These are phyloP conservation scores for Andrena dorsata DNA, from an alignment of 2,888 invertebrate genomes.

Conservation along the genomic window DNA sequence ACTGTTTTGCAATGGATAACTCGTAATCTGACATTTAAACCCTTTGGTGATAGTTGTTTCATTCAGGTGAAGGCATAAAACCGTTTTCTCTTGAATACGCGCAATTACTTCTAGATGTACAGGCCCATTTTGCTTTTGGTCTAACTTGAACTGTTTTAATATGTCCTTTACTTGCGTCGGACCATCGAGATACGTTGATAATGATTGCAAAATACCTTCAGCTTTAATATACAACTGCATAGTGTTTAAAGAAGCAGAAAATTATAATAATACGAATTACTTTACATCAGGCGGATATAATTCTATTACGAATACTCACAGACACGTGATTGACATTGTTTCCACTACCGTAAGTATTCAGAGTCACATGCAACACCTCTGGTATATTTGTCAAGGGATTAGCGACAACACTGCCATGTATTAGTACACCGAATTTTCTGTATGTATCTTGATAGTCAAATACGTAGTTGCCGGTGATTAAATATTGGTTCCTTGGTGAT, in stretches of 20 bases:
- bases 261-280: neutral
- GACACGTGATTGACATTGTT: conserved; percentile 88
- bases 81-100: conserved; percentile 89
- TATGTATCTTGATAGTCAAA: conserved; percentile 89
- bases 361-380: conserved; percentile 87
- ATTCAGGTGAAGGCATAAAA: conserved; percentile 89
- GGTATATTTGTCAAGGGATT: conserved; percentile 89
- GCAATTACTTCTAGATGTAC: conserved; percentile 89
- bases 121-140: conserved; percentile 85
- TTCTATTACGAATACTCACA: conserved; percentile 82
- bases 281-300: neutral
- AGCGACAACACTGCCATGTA: conserved; percentile 88
- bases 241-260: conserved; percentile 19
- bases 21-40: conserved; percentile 87
- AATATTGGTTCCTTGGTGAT: conserved; percentile 86
- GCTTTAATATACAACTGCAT: conserved; percentile 88
- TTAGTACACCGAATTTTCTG: conserved; percentile 87
- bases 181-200: conserved; percentile 85
- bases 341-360: conserved; percentile 87
- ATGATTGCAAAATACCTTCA: conserved; percentile 85
- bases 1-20: neutral
- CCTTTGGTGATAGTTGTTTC: conserved; percentile 88
- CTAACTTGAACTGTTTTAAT: conserved; percentile 85
- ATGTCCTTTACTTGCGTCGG: conserved; percentile 86
- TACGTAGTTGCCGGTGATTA: conserved; percentile 91